Percentiles rank a stretch among this genome's conserved stretches.
phyloP scores from a whole-genome alignment of 2,888 invertebrate species.

The Chrysodeixis includens region DNA sequence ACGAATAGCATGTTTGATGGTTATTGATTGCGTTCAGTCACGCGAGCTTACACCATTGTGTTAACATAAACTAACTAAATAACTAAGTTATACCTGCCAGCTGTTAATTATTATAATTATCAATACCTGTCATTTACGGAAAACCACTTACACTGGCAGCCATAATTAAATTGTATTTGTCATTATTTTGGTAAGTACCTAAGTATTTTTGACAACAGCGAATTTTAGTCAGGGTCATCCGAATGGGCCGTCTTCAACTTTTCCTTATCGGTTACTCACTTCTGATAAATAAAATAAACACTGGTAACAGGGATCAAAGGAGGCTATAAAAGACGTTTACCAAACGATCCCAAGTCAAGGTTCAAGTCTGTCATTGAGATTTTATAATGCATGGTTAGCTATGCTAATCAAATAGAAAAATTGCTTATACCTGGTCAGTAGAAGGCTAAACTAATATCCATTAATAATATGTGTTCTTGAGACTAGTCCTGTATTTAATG shows the following conservation, averaged over 20 bases:
- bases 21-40: slow-evolving; percentile 42
- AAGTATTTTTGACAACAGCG: background rate
- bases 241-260: background rate
- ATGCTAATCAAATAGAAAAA: too few species aligned
- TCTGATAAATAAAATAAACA: background rate
- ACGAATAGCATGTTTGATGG: slow-evolving; percentile 9
- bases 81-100: background rate
- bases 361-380: too few species aligned
- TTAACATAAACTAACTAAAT: slow-evolving; percentile 3
- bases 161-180: background rate
- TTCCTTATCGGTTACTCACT: background rate
- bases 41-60: slow-evolving; percentile 36
- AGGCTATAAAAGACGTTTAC: background rate
- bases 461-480: too few species aligned
- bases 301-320: background rate
- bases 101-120: background rate
- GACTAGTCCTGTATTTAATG: too few species aligned
- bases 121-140: background rate
- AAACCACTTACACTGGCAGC: background rate
- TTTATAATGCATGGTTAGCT: too few species aligned
- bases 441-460: too few species aligned
- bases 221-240: background rate
- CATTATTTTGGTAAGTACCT: background rate
- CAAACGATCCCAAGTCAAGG: too few species aligned
- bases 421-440: too few species aligned